Evolutionary conservation across 2,888 invertebrate genomes (phyloP).

Genomic region (Furcula furcula): DNA sequence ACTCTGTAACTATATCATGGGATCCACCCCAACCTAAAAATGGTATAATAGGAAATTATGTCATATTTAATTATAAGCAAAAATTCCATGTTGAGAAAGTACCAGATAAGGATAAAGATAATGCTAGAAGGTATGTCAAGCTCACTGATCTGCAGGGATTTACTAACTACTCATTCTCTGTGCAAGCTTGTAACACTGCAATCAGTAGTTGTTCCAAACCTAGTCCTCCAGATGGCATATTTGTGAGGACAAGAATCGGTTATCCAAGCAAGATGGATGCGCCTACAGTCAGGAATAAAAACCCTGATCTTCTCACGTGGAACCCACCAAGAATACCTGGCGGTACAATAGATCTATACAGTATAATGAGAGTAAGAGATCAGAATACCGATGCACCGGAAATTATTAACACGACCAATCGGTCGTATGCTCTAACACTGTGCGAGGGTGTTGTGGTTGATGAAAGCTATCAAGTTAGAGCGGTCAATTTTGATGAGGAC

Average conservation of each 20-base stretch:
- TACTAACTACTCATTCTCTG: constrained; percentile 85
- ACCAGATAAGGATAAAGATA: constrained; percentile 43
- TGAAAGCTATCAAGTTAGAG: constrained; percentile 66
- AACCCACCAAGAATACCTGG: constrained; percentile 68
- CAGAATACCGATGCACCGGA: constrained; percentile 40
- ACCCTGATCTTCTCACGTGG: constrained; percentile 71
- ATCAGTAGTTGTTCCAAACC: constrained; percentile 83
- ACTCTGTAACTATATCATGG: constrained; percentile 85
- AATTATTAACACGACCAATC: constrained; percentile 51
- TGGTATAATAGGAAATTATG: constrained; percentile 87
- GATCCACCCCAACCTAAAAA: constrained; percentile 86
- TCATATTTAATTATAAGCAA: constrained; percentile 74
- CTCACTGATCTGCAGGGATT: constrained; percentile 78
- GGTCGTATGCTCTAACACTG: constrained; percentile 38
- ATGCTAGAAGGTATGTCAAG: constrained; percentile 41
- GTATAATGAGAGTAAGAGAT: constrained; percentile 71
- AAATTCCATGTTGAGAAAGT: constrained; percentile 43
- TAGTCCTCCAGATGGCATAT: constrained; percentile 66
- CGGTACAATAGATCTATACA: constrained; percentile 81
- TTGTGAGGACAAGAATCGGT: constrained; percentile 83
- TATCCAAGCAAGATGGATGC: constrained; percentile 67
- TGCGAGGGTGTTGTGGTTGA: constrained; percentile 57
- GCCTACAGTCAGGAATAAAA: constrained; percentile 44
- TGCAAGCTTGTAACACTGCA: constrained; percentile 85
- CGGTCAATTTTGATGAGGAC: constrained; percentile 65